Base-by-base conservation (phyloP, 2,888 invertebrate species). In the Cenopis cana region DNA sequence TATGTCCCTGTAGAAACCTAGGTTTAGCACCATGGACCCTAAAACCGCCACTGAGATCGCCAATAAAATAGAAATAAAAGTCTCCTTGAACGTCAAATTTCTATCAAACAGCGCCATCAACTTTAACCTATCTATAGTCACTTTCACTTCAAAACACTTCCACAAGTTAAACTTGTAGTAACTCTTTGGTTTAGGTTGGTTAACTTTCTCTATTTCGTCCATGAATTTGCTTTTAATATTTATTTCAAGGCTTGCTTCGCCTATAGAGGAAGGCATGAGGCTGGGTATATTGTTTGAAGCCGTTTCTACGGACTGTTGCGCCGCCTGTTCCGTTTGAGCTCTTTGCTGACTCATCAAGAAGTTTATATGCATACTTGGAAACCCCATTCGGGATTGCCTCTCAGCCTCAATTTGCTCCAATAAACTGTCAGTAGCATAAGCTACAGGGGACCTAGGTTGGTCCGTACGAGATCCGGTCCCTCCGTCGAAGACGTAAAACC, bases 81-180 rank as follows among this genome's bases (percentile, higher is more conserved):
- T 97, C 87, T 98, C 98, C 76, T 95, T 94, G 73, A 97, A 91
- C 52, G 98, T 97, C 66, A 98, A 91, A 89, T 99, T 99, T 68
- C 98, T 95, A 89, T 99, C 99, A 77, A 99, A 96, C 17, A 99
- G 93, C 1, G 99, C 98, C 86, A 99, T 94, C 56, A 99, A 91
- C 76, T 98, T 97, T 64, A 99, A 93, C 57, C 99, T 95, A 88
- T 99, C 99, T 94, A 99, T 97, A 66, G 97, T 95, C 46, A 99
- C 95, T 94, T 98, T 98, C 0, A 98, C 85, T 78, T 95, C 94
- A 52, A 93, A 87, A 76, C 89, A 91, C 75, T 96, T 96, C n/a
- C 95, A 93, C 50, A 97, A 82, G 85, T 95, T 96, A 82, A 97
- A 95, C 82, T 96, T 96, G 88, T 98, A 97, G 86, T 97, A 97